Percentiles rank a stretch among this genome's conserved stretches.
Evolutionary conservation across 2,797 vertebrate genomes (phyloP).

Genomic region (Lithobates sylvaticus): DNA sequence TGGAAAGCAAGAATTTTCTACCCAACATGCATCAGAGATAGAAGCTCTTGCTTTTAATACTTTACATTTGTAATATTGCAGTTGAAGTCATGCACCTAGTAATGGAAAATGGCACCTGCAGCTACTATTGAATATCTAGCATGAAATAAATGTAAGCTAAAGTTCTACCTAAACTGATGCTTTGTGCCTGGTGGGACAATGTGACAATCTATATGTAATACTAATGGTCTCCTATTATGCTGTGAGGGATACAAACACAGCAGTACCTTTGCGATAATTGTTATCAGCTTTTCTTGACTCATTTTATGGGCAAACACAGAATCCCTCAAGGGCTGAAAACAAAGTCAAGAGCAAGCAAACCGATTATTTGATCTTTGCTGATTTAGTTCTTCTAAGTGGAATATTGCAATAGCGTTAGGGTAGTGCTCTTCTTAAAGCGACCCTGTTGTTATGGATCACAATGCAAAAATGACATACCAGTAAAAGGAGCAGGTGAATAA

Average conservation of each 20-base stretch:
- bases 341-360: background rate
- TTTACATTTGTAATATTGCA: background rate
- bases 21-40: background rate
- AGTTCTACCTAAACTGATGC: background rate
- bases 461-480: too few species aligned
- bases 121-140: background rate
- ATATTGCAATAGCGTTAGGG: background rate
- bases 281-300: background rate
- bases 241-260: background rate
- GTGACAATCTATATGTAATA: background rate
- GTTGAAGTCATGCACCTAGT: background rate
- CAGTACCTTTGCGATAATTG: background rate
- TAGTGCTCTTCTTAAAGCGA: too few species aligned
- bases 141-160: background rate
- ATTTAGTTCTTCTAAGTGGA: background rate
- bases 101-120: background rate
- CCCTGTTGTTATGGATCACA: too few species aligned
- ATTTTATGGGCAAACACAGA: background rate
- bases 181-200: background rate
- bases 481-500: too few species aligned
- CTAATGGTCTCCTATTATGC: background rate
- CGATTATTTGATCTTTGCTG: background rate
- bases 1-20: background rate
- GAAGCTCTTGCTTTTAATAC: background rate
- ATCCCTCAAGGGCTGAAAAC: background rate